phyloP scores from a whole-genome alignment of 2,888 invertebrate genomes.

The Andricus curvator region DNA sequence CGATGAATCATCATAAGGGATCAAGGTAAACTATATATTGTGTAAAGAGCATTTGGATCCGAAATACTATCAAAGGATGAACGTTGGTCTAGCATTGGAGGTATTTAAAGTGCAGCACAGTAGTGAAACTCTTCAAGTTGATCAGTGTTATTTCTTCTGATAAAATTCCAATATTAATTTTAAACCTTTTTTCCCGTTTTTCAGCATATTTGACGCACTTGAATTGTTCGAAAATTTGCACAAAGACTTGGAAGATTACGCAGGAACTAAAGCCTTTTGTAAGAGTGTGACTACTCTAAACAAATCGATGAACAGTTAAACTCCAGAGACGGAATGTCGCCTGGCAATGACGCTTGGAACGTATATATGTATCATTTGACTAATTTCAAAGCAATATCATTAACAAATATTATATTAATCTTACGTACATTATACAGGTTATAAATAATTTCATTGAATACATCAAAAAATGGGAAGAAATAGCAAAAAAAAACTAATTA shows the following conservation, averaged over 20 bases:
- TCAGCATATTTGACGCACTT: not conserved
- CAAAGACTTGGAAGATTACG: not conserved
- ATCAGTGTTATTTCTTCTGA: too few relatives aligned
- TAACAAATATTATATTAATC: too few relatives aligned
- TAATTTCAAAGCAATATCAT: too few relatives aligned
- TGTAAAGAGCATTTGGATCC: too few relatives aligned
- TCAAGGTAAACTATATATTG: constrained; percentile 38
- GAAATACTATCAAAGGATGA: too few relatives aligned
- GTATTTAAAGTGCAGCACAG: too few relatives aligned
- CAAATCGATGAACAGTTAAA: not conserved
- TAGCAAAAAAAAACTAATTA: not conserved
- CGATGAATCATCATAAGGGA: constrained; percentile 5
- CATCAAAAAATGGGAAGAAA: not conserved
- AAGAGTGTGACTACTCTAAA: not conserved
- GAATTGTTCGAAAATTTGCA: not conserved
- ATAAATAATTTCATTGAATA: not conserved
- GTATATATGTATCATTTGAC: not conserved
- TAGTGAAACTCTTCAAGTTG: too few relatives aligned
- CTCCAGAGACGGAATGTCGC: not conserved
- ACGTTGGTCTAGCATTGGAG: too few relatives aligned
- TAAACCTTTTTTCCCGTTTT: not conserved
- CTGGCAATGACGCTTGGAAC: not conserved
- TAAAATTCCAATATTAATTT: not conserved
- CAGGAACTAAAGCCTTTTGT: not conserved
- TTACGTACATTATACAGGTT: not conserved